phyloP scores from a whole-genome alignment of 2,113 vertebrate genomes.

The Phainopepla nitens region DNA sequence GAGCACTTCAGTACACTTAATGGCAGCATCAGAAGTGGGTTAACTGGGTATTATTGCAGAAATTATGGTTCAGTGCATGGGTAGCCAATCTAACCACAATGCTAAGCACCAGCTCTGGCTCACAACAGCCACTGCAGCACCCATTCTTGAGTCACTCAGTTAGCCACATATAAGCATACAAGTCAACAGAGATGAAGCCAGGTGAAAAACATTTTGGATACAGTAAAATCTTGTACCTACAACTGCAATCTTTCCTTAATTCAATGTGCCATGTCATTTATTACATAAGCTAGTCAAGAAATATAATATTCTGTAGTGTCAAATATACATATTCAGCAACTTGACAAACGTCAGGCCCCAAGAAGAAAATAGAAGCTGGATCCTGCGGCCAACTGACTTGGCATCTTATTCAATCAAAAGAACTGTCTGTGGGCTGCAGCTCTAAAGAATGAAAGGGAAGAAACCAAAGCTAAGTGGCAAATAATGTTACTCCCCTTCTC shows the following conservation, averaged over 20 bases:
- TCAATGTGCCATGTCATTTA: background rate
- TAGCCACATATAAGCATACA: background rate
- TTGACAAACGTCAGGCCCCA: background rate
- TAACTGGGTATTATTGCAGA: background rate
- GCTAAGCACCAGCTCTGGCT: conserved; percentile 28
- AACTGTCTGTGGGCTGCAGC: conserved; percentile 34
- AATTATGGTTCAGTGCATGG: background rate
- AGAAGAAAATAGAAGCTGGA: background rate
- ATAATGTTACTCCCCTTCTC: background rate
- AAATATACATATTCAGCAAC: background rate
- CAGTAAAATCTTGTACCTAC: conserved; percentile 36
- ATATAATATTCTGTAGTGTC: conserved; percentile 3
- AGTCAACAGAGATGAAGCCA: background rate
- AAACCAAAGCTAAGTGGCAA: background rate
- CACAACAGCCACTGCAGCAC: background rate
- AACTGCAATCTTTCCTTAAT: background rate
- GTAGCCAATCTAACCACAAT: conserved; percentile 6
- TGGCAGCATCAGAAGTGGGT: conserved; percentile 2
- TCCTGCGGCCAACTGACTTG: background rate
- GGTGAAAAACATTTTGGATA: background rate
- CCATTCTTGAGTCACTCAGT: background rate
- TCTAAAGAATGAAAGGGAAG: conserved; percentile 39
- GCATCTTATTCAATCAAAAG: background rate
- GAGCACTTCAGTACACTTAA: conserved; percentile 6
- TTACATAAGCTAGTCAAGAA: background rate